Evolutionary conservation across 2,888 invertebrate genomes (phyloP), one percentile per base, ranked within the genome.

Genomic region (Drosophila limbata): DNA sequence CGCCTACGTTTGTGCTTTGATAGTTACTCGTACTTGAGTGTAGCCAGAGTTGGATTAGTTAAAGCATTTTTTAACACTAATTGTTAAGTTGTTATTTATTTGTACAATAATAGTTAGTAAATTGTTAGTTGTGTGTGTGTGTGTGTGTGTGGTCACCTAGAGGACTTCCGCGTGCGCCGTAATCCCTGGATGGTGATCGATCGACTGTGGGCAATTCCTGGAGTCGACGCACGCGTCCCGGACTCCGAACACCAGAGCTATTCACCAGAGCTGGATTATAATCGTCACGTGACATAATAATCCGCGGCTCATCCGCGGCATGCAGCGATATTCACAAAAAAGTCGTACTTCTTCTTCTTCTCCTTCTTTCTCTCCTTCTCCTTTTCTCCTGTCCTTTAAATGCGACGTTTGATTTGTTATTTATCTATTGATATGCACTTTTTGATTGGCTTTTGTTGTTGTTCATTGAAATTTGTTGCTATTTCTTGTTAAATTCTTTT

Each of bases 171-270:
- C 94, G 95, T 95, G 92, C 85, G 89, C 92, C 93, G 94, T 96
- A 96, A 93, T 94, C 95, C 92, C 97, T 95, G 91, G 96, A 96
- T 93, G 97, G 97, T 93, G 96, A 96, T 93, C 97, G 95, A 95
- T 97, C 97, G 93, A 97, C 97, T 93, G 96, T 97, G 92, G 97
- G 97, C 94, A 97, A 94, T 92, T 95, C 95, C 91, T 94, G 93
- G 91, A 94, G 94, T 93, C 95, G 96, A 94, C 95, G 94, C 90
- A 92, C 90, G 87, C 94, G 94, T 91, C 93, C 94, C 90, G 94
- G 94, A 91, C 93, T 93, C 91, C 93, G 93, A 92, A 93, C 95
- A 94, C 94, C 95, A 94, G 94, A 95, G 94, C 94, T 95, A 93
- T 94, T 94, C 92, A 25, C 25, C 25, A 93, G 28, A 8, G 8